Evolutionary conservation across 2,888 invertebrate genomes (phyloP).

Genomic region (Ennomos fuscantarius): DNA sequence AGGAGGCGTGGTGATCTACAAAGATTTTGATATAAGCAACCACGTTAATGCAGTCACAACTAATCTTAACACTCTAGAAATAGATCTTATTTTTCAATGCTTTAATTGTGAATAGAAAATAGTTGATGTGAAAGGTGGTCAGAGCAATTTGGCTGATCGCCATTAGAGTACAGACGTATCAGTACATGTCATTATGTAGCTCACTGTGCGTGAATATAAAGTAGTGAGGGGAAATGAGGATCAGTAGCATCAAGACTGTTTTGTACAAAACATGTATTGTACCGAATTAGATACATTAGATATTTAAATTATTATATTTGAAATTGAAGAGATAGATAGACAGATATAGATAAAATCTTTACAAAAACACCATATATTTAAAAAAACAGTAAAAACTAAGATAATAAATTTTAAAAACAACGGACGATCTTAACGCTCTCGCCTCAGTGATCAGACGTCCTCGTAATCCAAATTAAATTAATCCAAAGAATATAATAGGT

Average conservation of each 20-base stretch:
- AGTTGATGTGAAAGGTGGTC: slow-evolving; percentile 59
- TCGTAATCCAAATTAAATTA: too few relatives aligned
- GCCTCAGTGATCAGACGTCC: too few relatives aligned
- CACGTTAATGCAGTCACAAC: background rate
- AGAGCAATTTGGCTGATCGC: slow-evolving; percentile 67
- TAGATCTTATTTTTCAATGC: slow-evolving; percentile 28
- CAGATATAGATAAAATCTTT: too few relatives aligned
- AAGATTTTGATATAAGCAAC: slow-evolving; percentile 41
- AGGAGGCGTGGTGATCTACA: slow-evolving; percentile 74
- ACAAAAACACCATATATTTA: too few relatives aligned
- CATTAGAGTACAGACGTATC: slow-evolving; percentile 59
- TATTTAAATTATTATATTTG: too few relatives aligned
- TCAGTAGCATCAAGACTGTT: slow-evolving; percentile 14
- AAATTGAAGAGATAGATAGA: too few relatives aligned
- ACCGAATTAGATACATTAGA: too few relatives aligned
- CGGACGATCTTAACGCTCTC: too few relatives aligned
- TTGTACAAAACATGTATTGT: too few relatives aligned
- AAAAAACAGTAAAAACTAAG: too few relatives aligned
- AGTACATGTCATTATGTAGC: slow-evolving; percentile 62
- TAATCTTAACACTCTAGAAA: slow-evolving; percentile 10
- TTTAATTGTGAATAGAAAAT: slow-evolving; percentile 22
- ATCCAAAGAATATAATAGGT: too few relatives aligned
- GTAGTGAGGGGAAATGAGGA: slow-evolving; percentile 41
- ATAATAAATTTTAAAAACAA: too few relatives aligned
- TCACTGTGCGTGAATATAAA: slow-evolving; percentile 70